Evolutionary conservation across 2,113 vertebrate species (phyloP).

Genomic region (Chloroceryle aenea): DNA sequence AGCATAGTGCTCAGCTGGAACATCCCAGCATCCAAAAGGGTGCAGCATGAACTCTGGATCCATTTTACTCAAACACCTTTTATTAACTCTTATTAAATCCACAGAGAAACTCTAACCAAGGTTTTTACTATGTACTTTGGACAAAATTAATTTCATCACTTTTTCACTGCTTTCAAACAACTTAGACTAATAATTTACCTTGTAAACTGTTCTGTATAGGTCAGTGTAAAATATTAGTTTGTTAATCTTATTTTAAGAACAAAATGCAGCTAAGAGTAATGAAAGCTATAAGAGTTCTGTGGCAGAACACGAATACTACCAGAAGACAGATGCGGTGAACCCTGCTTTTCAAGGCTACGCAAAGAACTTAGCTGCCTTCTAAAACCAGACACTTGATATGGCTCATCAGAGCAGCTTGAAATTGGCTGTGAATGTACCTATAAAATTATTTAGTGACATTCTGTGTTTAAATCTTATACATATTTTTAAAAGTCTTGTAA

Average conservation of each 20-base stretch:
- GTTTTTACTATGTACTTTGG: neutral
- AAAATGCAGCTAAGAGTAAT: neutral
- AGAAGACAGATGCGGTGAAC: neutral
- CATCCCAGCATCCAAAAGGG: neutral
- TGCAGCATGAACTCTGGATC: neutral
- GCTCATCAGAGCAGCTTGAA: neutral
- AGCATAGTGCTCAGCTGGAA: neutral
- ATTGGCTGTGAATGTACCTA: neutral
- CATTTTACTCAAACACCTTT: neutral
- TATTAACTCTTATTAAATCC: neutral
- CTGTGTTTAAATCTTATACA: neutral
- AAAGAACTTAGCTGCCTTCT: neutral
- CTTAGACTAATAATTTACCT: neutral
- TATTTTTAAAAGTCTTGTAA: neutral
- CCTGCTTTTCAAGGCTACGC: neutral
- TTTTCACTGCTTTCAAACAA: neutral
- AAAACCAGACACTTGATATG: neutral
- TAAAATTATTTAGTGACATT: neutral
- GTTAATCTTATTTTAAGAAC: neutral
- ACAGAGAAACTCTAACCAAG: neutral
- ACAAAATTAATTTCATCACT: neutral
- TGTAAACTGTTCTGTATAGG: neutral
- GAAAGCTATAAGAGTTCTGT: neutral
- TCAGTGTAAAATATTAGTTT: neutral
- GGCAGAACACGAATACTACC: neutral